These are phyloP conservation scores for Cheiracanthium punctorium DNA, from an alignment of 2,888 invertebrate species.

Conservation along the genomic window DNA sequence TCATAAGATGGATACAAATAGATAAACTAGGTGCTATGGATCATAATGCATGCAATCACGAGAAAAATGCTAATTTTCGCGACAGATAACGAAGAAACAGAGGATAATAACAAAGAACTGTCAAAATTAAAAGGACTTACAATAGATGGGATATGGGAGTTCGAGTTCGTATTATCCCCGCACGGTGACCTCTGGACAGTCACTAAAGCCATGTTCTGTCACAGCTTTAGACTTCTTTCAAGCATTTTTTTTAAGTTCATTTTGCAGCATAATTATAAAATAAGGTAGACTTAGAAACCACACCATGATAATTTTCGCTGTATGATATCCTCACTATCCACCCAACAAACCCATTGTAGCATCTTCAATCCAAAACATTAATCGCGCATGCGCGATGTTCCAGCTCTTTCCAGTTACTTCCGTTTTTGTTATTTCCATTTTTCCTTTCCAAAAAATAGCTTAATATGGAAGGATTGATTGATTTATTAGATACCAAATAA, in stretches of 20 bases:
- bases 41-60: too few relatives aligned
- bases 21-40: too few relatives aligned
- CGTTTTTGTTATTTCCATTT: conserved; percentile 59
- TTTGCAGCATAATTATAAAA: conserved; percentile 19
- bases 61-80: not conserved
- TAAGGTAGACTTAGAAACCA: conserved; percentile 1
- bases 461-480: too few relatives aligned
- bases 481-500: too few relatives aligned
- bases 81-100: not conserved
- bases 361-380: conserved; percentile 40
- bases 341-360: conserved; percentile 63
- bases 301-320: conserved; percentile 31
- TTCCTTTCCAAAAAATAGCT: too few relatives aligned
- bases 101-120: conserved; percentile 1
- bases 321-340: conserved; percentile 48
- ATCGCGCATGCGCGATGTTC: conserved; percentile 48
- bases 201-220: conserved; percentile 60
- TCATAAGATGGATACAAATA: not conserved
- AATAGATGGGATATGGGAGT: conserved; percentile 41
- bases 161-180: conserved; percentile 40
- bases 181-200: conserved; percentile 70
- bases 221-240: conserved; percentile 25
- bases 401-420: conserved; percentile 50
- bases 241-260: conserved; percentile 2
- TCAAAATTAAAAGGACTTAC: conserved; percentile 33